Conservation (phyloP, 2,888 invertebrate species). For the Drosophila buzzatii region DNA sequence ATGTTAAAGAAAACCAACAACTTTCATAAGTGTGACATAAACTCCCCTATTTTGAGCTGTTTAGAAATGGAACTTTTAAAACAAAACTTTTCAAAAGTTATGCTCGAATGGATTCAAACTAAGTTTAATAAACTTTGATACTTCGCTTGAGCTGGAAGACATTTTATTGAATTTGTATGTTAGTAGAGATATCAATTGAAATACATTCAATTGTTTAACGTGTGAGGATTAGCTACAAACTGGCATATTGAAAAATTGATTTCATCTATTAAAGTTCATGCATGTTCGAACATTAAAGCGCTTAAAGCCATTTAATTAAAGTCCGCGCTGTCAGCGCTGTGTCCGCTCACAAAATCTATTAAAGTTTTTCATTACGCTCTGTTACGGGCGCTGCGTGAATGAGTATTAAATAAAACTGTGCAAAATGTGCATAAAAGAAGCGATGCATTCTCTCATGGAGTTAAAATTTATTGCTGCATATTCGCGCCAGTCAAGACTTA, state of each 20-base stretch:
- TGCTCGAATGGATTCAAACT: too few species aligned
- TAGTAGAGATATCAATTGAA: background rate
- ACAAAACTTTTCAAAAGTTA: background rate
- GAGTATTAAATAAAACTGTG: background rate
- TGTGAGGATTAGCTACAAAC: background rate
- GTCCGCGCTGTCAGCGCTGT: background rate
- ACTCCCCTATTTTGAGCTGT: background rate
- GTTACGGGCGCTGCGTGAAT: background rate
- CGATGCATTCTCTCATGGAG: background rate
- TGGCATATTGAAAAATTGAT: background rate
- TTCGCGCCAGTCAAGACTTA: background rate
- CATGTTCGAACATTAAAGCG: background rate
- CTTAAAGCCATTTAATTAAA: conserved; percentile 8
- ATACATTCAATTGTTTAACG: background rate
- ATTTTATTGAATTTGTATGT: background rate
- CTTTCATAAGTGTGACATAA: background rate
- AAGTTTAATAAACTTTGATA: background rate
- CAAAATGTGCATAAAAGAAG: too few species aligned
- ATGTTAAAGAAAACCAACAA: too few species aligned
- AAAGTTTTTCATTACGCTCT: conserved; percentile 1
- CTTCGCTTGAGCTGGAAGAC: background rate
- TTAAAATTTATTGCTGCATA: background rate
- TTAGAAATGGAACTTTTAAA: background rate
- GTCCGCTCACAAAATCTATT: background rate
- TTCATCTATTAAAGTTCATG: background rate